These are phyloP conservation scores for Coregonus suidteri DNA, from an alignment of 2,797 vertebrate species.

Conservation along the genomic window DNA sequence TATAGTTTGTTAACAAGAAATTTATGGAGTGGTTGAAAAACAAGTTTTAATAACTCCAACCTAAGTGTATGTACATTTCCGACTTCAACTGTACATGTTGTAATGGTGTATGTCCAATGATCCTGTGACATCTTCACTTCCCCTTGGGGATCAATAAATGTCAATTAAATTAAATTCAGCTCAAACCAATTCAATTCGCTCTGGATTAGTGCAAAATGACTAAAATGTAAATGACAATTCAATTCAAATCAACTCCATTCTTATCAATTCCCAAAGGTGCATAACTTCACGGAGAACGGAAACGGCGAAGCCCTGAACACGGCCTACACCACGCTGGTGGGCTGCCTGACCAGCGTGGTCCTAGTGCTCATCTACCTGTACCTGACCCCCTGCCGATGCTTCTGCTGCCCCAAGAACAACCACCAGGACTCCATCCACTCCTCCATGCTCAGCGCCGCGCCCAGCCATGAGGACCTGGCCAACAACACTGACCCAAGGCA, in stretches of 20 bases:
- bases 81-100: too few relatives aligned
- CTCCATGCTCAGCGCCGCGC: constrained; percentile 92
- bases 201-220: not conserved
- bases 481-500: constrained; percentile 81
- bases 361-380: constrained; percentile 97
- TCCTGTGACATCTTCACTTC: too few relatives aligned
- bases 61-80: too few relatives aligned
- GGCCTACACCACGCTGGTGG: constrained; percentile 94
- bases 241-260: not conserved
- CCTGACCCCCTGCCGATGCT: constrained; percentile 93
- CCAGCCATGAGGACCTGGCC: constrained; percentile 81
- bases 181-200: too few relatives aligned
- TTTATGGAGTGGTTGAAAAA: too few relatives aligned
- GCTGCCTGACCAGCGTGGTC: constrained; percentile 93
- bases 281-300: constrained; percentile 87
- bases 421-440: constrained; percentile 93
- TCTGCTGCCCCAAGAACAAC: constrained; percentile 81
- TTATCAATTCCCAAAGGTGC: constrained; percentile 15
- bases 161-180: too few relatives aligned
- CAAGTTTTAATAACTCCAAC: too few relatives aligned
- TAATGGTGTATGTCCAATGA: too few relatives aligned
- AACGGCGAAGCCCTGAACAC: constrained; percentile 89
- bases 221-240: not conserved
- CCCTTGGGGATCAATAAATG: too few relatives aligned
- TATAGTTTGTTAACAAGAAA: too few relatives aligned